Base-by-base conservation (phyloP, 2,797 vertebrate genomes). In the Taeniopygia guttata region DNA sequence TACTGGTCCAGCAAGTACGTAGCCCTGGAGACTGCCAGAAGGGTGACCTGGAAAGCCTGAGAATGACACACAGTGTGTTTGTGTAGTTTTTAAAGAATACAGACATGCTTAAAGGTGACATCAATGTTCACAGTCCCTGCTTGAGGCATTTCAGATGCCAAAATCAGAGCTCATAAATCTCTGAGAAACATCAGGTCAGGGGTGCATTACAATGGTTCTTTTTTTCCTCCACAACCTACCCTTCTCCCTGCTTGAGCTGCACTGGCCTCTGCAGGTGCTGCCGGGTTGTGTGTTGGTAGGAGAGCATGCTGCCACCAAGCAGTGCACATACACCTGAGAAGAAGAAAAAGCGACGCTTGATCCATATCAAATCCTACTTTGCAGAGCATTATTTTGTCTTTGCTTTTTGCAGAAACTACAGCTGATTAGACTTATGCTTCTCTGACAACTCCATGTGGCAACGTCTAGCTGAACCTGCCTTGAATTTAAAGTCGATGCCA, bases 291-390 rank as follows among this genome's bases (percentile, higher is more conserved):
- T 3, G 34, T 26, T 68, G n/a, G 56, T 22, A 36, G 93, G 84
- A 80, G 70, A 75, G 46, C 92, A 90, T 0, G 26, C 78, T 83
- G 14, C 19, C 78, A 92, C 90, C 56, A 78, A 80, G 15, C 92
- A 94, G 62, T 96, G 93, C 15, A 96, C 86, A 0, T 84, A 93
- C 23, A 89, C 45, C 93, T 82, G 64, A 67, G 29, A 55, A 72
- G 67, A 68, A 77, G 64, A 45, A 69, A 52, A 69, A 40, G 9
- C 36, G 20, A 30, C 34, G 2, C 22, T 34, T 84, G 30, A 14
- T 92, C 26, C 21, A 2, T 27, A 49, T 49, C 46, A 77, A 38
- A 40, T 66, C 16, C 43, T 5, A 4, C 52, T 82, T 70, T 64
- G 38, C 59, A 73, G 43, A 86, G 13, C 69, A 42, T n/a, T 1